Conservation (phyloP, 2,797 vertebrate genomes). For the Lycodopsis pacificus region DNA sequence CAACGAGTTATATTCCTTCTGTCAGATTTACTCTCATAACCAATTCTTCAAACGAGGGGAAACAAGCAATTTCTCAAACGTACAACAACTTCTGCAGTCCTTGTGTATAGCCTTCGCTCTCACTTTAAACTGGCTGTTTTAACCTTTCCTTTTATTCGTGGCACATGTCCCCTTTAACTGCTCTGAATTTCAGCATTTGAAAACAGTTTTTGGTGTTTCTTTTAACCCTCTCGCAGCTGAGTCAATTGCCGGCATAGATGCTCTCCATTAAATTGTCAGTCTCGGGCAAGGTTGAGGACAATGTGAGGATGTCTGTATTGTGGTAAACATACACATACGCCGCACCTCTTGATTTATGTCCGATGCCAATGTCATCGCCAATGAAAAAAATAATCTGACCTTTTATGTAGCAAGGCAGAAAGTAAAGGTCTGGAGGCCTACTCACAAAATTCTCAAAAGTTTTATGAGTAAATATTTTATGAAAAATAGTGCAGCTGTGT, state of each 20-base stretch:
- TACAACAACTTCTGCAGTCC: constrained; percentile 28
- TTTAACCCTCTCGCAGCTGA: neutral
- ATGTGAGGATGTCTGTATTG: neutral
- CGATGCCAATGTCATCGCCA: neutral
- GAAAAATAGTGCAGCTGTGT: neutral
- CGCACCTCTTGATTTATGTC: neutral
- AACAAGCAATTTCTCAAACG: constrained; percentile 53
- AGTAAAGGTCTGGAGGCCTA: neutral
- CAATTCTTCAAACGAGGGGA: constrained; percentile 59
- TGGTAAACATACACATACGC: neutral
- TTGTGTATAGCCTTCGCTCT: neutral
- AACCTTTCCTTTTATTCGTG: constrained; percentile 40
- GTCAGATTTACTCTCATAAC: constrained; percentile 68
- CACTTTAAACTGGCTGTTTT: constrained; percentile 26
- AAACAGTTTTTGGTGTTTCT: neutral
- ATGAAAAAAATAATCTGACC: neutral
- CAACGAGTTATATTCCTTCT: constrained; percentile 67
- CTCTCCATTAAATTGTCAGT: constrained; percentile 14
- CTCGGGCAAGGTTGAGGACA: neutral
- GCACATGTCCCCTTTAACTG: constrained; percentile 6
- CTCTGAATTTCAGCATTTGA: constrained; percentile 18
- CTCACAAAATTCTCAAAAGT: neutral
- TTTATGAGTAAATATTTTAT: too few species aligned
- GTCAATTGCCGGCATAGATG: neutral
- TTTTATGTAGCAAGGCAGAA: neutral